Evolutionary conservation across 2,888 invertebrate genomes (phyloP).

Genomic region (Eupeodes luniger): DNA sequence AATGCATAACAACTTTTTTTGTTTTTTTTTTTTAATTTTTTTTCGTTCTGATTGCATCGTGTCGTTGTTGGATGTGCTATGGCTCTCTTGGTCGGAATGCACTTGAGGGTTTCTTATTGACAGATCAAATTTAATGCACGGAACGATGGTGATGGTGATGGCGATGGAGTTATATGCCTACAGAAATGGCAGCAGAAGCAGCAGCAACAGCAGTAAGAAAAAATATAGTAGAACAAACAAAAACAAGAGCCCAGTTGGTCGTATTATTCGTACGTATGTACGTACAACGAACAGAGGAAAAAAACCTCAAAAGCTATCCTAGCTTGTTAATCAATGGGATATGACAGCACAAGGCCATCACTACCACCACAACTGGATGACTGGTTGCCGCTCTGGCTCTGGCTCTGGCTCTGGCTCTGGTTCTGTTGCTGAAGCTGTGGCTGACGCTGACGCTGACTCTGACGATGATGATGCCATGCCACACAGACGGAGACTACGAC

Average conservation of each 20-base stretch:
- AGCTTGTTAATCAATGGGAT: slow-evolving; percentile 67
- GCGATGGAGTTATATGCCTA: slow-evolving; percentile 33
- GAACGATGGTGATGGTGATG: neutral
- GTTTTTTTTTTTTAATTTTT: neutral
- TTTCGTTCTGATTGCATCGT: slow-evolving; percentile 14
- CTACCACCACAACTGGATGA: slow-evolving; percentile 2
- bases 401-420: neutral
- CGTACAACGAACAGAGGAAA: neutral
- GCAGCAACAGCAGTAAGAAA: neutral
- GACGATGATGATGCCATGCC: slow-evolving; percentile 31
- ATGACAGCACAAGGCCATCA: slow-evolving; percentile 72
- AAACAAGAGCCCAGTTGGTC: slow-evolving; percentile 32
- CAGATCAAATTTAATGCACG: slow-evolving; percentile 72
- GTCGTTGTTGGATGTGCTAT: slow-evolving; percentile 27
- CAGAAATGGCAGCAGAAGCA: slow-evolving; percentile 43
- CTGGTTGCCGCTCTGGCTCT: neutral
- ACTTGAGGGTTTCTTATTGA: slow-evolving; percentile 73
- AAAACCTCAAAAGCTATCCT: slow-evolving; percentile 55
- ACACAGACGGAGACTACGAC: slow-evolving; percentile 23
- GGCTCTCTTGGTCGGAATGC: slow-evolving; percentile 50
- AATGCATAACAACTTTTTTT: slow-evolving; percentile 56
- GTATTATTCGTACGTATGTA: neutral
- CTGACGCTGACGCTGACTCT: neutral
- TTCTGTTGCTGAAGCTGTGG: neutral
- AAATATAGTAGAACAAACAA: slow-evolving; percentile 6